Evolutionary conservation across 2,113 vertebrate genomes (phyloP), one percentile per base, ranked within the genome.

Genomic region (Oreocharis arfaki): DNA sequence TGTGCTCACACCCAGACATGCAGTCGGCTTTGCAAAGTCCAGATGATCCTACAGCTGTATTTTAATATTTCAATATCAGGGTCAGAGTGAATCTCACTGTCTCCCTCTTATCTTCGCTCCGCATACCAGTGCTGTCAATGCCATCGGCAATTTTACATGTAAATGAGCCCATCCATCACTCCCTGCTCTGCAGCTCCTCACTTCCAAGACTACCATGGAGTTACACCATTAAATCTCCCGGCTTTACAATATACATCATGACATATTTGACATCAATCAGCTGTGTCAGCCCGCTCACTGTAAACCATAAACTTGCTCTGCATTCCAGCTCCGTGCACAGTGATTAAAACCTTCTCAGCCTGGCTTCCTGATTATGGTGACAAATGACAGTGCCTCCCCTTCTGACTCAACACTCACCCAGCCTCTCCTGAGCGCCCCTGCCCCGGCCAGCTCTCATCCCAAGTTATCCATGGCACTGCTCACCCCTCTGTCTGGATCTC

Each of bases 251-350:
- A 98, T 98, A 98, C 97, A 98, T 98, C 98, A 98, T 98, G 98
- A 97, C 98, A 98, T 97, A 98, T 98, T 98, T 98, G 98, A 98
- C 98, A 98, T 98, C 98, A 98, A 98, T 98, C 98, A 98, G 98
- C 97, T 96, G 97, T 98, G 98, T 97, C 98, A 98, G 96, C 85
- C 96, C 33, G 95, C 97, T 98, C 98, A 97, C 97, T 97, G 97
- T 97, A 98, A 98, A 98, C 98, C 96, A 96, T 97, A 98, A 98
- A 98, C 97, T 96, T 47, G 94, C 97, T 97, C 97, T 93, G 96
- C 97, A 96, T 97, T 96, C 97, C 96, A 87, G 96, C 96, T 95
- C 96, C 52, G 84, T 90, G 93, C 33, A 26, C 81, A 53, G 97
- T 97, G 98, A 98, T 98, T 97, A 98, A 97, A 98, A 97, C 96